Evolutionary conservation across 1,140 invertebrate species (phyloP).

Genomic region (Ruditapes philippinarum): DNA sequence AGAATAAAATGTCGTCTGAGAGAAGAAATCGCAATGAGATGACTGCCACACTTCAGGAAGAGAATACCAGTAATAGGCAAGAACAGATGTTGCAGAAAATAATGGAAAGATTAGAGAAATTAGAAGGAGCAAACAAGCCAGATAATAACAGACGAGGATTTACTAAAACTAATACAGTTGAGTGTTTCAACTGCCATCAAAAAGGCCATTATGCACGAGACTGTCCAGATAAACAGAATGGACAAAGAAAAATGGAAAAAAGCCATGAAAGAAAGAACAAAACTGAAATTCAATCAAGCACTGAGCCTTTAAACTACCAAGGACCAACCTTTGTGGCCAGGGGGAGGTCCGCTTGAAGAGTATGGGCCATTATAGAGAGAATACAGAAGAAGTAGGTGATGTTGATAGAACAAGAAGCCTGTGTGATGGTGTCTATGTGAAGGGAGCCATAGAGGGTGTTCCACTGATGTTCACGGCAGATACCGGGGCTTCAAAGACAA

Average conservation of each 20-base stretch:
- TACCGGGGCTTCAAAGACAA: conserved; percentile 33
- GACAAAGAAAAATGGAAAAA: not conserved
- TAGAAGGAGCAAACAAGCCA: not conserved
- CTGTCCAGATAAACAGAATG: not conserved
- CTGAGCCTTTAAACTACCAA: conserved; percentile 31
- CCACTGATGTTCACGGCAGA: conserved; percentile 27
- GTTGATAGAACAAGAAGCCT: not conserved
- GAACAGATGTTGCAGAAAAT: not conserved
- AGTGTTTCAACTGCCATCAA: not conserved
- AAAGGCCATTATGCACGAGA: not conserved
- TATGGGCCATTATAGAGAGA: not conserved
- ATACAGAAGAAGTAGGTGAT: not conserved
- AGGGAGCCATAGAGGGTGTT: not conserved
- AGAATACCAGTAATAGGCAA: not conserved
- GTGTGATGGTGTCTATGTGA: not conserved
- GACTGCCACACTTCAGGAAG: not conserved
- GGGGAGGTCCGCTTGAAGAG: not conserved
- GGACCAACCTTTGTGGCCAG: not conserved
- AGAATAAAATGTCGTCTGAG: not conserved
- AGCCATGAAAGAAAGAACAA: no score
- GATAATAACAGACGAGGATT: not conserved
- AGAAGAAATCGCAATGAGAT: not conserved
- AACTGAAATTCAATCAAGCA: not conserved
- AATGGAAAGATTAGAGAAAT: not conserved
- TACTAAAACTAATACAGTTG: not conserved